Evolutionary conservation across 2,888 invertebrate genomes (phyloP).

Genomic region (Spisula solida): DNA sequence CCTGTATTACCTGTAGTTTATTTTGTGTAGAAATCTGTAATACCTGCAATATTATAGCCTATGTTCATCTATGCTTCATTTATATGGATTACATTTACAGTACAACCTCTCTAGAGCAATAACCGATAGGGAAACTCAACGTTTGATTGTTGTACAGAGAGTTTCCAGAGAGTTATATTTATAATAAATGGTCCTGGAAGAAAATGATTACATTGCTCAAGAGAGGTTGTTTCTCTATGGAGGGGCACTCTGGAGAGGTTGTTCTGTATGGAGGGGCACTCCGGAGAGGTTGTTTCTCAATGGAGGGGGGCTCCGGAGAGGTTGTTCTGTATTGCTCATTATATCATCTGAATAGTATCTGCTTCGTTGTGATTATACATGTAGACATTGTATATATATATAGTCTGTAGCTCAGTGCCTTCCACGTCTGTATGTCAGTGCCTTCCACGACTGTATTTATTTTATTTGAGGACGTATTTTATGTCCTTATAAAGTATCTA

Average conservation of each 20-base stretch:
- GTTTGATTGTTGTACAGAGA: too few relatives aligned
- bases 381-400: not conserved
- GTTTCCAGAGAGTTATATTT: too few relatives aligned
- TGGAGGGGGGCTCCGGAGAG: too few relatives aligned
- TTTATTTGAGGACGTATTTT: not conserved
- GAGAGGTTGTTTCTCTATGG: too few relatives aligned
- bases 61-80: not conserved
- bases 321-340: not conserved
- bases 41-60: constrained; percentile 1
- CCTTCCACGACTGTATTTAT: not conserved
- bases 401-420: not conserved
- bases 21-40: not conserved
- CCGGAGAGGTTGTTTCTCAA: too few relatives aligned
- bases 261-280: too few relatives aligned
- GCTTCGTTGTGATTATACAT: not conserved
- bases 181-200: too few relatives aligned
- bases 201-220: too few relatives aligned
- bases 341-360: not conserved
- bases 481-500: not conserved
- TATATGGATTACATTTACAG: not conserved
- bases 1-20: not conserved
- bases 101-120: too few relatives aligned
- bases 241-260: too few relatives aligned
- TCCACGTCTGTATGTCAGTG: not conserved
- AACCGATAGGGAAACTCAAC: too few relatives aligned